Percentiles rank a stretch among this genome's conserved stretches.
phyloP scores from a whole-genome alignment of 2,888 invertebrate genomes.

The Sesia apiformis region DNA sequence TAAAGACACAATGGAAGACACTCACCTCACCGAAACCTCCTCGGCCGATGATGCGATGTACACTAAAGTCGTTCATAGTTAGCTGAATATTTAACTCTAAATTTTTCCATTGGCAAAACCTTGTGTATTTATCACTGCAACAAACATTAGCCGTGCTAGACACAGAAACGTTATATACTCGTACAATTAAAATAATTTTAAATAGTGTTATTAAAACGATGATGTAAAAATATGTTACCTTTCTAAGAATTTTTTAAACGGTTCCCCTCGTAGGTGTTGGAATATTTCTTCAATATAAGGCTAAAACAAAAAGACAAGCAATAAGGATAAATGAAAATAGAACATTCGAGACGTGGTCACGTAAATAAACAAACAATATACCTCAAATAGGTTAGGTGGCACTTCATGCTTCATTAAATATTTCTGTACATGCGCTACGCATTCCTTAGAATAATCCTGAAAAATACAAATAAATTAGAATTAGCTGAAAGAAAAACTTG shows the following conservation, averaged over 20 bases:
- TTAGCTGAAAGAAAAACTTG: constrained; percentile 18
- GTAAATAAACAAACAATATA: constrained; percentile 50
- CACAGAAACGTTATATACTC: constrained; percentile 8
- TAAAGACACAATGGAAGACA: neutral
- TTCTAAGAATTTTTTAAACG: constrained; percentile 98
- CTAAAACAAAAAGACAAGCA: constrained; percentile 73
- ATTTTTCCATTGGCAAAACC: constrained; percentile 99
- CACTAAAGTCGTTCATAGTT: constrained; percentile 99
- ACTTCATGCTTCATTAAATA: constrained; percentile 98
- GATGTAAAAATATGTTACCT: constrained; percentile 77
- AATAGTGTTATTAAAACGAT: constrained; percentile 4
- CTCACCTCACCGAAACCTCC: constrained; percentile 96
- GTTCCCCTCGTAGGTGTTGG: constrained; percentile 95
- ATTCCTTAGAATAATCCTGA: constrained; percentile 98
- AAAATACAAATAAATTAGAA: constrained; percentile 27
- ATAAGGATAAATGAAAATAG: neutral
- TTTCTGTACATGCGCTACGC: constrained; percentile 97
- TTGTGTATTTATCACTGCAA: constrained; percentile 98
- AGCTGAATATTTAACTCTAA: constrained; percentile 99
- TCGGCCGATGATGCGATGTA: constrained; percentile 98
- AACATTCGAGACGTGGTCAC: neutral
- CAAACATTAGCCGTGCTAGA: neutral
- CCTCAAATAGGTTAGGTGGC: constrained; percentile 97
- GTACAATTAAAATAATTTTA: neutral
- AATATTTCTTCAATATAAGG: constrained; percentile 99